These are phyloP conservation scores for Drosophila neonasuta DNA, from an alignment of 2,888 invertebrate genomes.

Conservation along the genomic window DNA sequence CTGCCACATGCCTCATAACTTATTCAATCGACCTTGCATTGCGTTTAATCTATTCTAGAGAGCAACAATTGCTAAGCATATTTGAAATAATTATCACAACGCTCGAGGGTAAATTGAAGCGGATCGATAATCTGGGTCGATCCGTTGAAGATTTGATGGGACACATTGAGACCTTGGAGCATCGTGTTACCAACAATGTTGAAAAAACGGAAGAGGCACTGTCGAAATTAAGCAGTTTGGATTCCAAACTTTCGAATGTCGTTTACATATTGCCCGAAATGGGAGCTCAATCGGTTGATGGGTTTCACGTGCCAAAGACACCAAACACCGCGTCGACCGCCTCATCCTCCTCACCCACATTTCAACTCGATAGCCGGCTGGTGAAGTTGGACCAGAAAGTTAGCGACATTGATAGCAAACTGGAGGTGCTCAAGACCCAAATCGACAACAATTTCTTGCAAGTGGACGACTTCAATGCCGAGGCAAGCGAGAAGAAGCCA, in stretches of 20 bases:
- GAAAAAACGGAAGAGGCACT: slow-evolving; percentile 93
- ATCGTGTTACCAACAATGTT: slow-evolving; percentile 91
- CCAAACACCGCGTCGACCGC: slow-evolving; percentile 49
- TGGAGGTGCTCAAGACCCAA: slow-evolving; percentile 90
- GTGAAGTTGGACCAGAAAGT: slow-evolving; percentile 91
- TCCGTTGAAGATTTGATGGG: slow-evolving; percentile 94
- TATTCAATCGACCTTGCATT: not conserved
- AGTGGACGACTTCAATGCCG: slow-evolving; percentile 92
- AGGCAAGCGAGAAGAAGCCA: slow-evolving; percentile 93
- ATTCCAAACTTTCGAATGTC: slow-evolving; percentile 88
- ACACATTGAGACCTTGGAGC: slow-evolving; percentile 91
- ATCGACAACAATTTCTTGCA: slow-evolving; percentile 91
- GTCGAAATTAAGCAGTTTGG: slow-evolving; percentile 88
- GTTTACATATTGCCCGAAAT: slow-evolving; percentile 77
- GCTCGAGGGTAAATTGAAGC: slow-evolving; percentile 92
- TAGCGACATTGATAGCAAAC: slow-evolving; percentile 90
- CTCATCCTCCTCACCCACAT: slow-evolving; percentile 34
- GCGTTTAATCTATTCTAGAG: slow-evolving; percentile 84
- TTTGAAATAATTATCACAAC: slow-evolving; percentile 95
- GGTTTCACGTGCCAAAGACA: slow-evolving; percentile 59
- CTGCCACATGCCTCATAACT: not conserved
- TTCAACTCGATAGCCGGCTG: slow-evolving; percentile 85
- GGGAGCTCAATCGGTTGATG: slow-evolving; percentile 48
- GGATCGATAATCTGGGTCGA: slow-evolving; percentile 93
- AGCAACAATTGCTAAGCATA: slow-evolving; percentile 93